Conservation (phyloP, 2,797 vertebrate genomes). For the Sparidentex hasta region DNA sequence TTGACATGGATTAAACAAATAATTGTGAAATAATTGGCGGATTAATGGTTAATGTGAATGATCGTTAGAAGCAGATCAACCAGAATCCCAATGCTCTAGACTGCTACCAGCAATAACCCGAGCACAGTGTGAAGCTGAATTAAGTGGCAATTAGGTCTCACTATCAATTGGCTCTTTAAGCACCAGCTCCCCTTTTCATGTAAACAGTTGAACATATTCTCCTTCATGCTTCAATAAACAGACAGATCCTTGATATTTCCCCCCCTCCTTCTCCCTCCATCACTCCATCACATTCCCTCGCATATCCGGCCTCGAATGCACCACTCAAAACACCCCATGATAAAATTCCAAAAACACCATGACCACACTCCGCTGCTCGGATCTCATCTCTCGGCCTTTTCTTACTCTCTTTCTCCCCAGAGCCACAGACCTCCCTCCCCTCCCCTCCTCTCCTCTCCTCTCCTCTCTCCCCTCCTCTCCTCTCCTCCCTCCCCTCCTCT, state of each 20-base stretch:
- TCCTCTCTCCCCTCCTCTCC: constrained; percentile 12
- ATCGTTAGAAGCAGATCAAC: too few species aligned
- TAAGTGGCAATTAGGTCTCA: not conserved
- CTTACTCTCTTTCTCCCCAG: constrained; percentile 40
- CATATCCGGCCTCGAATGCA: constrained; percentile 16
- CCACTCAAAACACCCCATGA: constrained; percentile 25
- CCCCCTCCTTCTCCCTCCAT: not conserved
- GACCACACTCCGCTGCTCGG: constrained; percentile 37
- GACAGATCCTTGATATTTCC: not conserved
- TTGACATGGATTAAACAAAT: too few species aligned
- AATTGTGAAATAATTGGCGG: too few species aligned
- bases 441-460: constrained; percentile 17
- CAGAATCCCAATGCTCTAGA: too few species aligned
- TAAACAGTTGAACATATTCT: constrained; percentile 1
- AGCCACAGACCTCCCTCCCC: constrained; percentile 12
- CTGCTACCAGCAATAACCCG: too few species aligned
- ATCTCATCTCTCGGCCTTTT: constrained; percentile 50
- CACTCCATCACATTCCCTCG: constrained; percentile 9
- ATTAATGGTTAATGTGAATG: too few species aligned
- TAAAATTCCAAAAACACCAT: constrained; percentile 33
- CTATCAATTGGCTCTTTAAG: not conserved
- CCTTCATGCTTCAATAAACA: not conserved
- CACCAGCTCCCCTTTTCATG: not conserved
- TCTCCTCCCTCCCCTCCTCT: not conserved
- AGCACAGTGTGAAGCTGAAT: not conserved